Conservation (phyloP, 2,797 vertebrate genomes). For the Mus spretus region DNA sequence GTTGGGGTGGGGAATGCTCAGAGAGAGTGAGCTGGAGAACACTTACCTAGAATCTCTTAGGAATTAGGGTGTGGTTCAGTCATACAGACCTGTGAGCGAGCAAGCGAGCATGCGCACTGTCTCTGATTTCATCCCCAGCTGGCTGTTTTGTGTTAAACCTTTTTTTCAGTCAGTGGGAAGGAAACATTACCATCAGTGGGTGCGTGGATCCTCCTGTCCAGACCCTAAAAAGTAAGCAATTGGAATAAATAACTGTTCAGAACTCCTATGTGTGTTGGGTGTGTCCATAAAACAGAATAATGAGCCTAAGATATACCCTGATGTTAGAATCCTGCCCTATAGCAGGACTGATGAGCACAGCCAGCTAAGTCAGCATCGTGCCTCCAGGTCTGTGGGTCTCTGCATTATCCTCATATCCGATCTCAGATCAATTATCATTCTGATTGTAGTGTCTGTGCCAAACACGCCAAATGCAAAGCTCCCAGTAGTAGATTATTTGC, state of each 20-base stretch:
- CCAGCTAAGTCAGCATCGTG: background rate
- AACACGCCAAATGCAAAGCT: slow-evolving; percentile 38
- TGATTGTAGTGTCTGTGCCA: background rate
- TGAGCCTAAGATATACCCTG: background rate
- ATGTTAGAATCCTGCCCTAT: accelerated
- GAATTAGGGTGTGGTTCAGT: background rate
- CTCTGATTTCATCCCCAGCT: background rate
- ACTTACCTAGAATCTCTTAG: background rate
- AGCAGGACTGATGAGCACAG: accelerated
- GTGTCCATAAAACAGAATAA: background rate
- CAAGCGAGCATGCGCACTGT: accelerated
- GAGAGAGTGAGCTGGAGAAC: background rate
- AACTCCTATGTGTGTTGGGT: too few species aligned
- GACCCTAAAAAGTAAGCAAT: background rate
- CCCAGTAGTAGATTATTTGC: slow-evolving; percentile 73
- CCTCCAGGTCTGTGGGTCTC: background rate
- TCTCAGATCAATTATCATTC: background rate
- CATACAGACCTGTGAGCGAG: background rate
- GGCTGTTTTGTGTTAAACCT: background rate
- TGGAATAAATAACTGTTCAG: too few species aligned
- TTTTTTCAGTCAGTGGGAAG: background rate
- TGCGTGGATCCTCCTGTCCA: background rate
- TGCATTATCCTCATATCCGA: background rate
- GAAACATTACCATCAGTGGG: background rate
- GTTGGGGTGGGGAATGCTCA: background rate